Conservation (phyloP, 2,888 invertebrate species). For the Drosophila algonquin region DNA sequence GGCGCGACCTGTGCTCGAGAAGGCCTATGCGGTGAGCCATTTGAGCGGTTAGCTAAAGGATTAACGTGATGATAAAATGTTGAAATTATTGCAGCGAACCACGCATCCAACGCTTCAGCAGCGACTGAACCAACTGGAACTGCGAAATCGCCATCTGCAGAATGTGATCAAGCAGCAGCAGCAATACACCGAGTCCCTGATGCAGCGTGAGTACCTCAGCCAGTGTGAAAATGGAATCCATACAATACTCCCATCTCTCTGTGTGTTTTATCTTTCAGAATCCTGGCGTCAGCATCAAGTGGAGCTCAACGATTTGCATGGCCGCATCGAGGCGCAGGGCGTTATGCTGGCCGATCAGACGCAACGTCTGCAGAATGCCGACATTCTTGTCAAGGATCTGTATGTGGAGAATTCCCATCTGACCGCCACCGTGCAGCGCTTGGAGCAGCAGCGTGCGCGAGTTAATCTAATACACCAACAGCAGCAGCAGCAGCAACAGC, state of each 20-base stretch:
- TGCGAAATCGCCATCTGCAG: slow-evolving; percentile 87
- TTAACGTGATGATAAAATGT: background rate
- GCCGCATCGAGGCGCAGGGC: slow-evolving; percentile 85
- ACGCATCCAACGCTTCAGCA: slow-evolving; percentile 83
- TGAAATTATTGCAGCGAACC: slow-evolving; percentile 73
- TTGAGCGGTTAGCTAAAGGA: fast-evolving
- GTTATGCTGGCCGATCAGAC: slow-evolving; percentile 85
- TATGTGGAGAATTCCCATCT: slow-evolving; percentile 94
- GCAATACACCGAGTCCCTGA: slow-evolving; percentile 86
- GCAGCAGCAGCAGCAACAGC: slow-evolving; percentile 64
- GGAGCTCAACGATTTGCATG: slow-evolving; percentile 84
- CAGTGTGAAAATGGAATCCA: background rate
- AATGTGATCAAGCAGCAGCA: slow-evolving; percentile 87
- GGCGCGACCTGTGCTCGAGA: slow-evolving; percentile 83
- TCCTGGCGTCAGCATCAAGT: slow-evolving; percentile 84
- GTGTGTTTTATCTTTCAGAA: slow-evolving; percentile 62
- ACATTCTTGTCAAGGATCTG: slow-evolving; percentile 91
- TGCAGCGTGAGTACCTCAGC: slow-evolving; percentile 85
- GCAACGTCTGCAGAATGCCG: slow-evolving; percentile 89
- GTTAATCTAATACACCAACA: slow-evolving; percentile 83
- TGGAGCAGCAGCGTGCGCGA: slow-evolving; percentile 83
- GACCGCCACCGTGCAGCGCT: slow-evolving; percentile 85
- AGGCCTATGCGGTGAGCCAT: slow-evolving; percentile 83
- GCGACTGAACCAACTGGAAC: slow-evolving; percentile 85
- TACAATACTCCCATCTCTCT: background rate